These are phyloP conservation scores for Ondatra zibethicus DNA, from an alignment of 2,113 vertebrate genomes.

Conservation along the genomic window DNA sequence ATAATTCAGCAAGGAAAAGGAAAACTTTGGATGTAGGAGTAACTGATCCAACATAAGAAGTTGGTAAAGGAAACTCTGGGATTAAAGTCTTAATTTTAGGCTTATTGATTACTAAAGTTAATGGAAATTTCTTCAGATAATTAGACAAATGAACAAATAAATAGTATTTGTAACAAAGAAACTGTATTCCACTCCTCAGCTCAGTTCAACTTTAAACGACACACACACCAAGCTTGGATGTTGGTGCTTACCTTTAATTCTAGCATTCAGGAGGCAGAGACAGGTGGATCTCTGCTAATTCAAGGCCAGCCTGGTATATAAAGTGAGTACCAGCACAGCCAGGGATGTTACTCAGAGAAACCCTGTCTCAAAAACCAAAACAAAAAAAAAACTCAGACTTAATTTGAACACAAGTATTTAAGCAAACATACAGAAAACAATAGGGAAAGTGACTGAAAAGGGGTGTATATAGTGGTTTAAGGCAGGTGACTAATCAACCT, in stretches of 20 bases:
- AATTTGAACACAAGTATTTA: not conserved
- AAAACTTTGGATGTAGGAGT: not conserved
- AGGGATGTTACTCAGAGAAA: not conserved
- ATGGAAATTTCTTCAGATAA: not conserved
- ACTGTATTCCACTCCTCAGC: not conserved
- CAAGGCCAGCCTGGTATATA: not conserved
- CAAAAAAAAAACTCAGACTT: not conserved
- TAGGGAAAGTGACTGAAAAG: not conserved
- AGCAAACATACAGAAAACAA: not conserved
- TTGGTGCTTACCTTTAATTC: not conserved
- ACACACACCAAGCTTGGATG: not conserved
- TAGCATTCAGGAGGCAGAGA: not conserved
- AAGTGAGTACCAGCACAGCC: not conserved
- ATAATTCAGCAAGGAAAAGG: not conserved
- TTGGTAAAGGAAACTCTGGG: not conserved
- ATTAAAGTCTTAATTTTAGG: not conserved
- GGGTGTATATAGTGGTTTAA: not conserved
- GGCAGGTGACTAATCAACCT: not conserved
- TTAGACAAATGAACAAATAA: not conserved
- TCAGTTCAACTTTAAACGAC: not conserved
- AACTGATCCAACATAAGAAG: not conserved
- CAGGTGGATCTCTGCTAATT: not conserved
- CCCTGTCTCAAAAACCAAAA: not conserved
- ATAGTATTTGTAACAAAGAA: slow-evolving; percentile 14
- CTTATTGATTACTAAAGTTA: not conserved